phyloP scores from a whole-genome alignment of 23 tunicate genomes.

The Oikopleura dioica region DNA sequence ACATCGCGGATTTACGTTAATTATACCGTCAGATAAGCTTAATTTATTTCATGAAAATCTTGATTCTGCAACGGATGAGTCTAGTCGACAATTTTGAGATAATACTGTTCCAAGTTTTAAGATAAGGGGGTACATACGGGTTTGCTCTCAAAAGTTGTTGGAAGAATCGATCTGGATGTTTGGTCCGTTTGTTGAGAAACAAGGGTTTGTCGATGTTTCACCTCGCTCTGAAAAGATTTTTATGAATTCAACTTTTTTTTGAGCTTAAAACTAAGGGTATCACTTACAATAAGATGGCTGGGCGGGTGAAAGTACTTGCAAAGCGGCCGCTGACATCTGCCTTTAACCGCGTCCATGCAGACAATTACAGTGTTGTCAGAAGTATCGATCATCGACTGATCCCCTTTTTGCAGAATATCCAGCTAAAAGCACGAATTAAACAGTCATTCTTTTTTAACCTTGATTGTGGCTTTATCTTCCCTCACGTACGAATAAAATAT shows the following conservation, averaged over 20 bases:
- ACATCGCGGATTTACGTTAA: too few relatives aligned
- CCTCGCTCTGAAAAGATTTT: not conserved
- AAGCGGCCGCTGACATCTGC: slow-evolving; percentile 60
- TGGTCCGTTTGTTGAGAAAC: slow-evolving; percentile 10
- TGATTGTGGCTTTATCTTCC: too few relatives aligned
- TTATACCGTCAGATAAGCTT: too few relatives aligned
- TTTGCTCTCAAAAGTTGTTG: not conserved
- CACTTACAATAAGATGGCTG: slow-evolving; percentile 57
- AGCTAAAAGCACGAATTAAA: not conserved
- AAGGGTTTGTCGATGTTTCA: not conserved
- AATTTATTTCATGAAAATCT: too few relatives aligned
- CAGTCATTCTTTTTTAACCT: not conserved
- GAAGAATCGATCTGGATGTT: not conserved
- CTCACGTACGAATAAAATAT: too few relatives aligned
- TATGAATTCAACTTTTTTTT: not conserved
- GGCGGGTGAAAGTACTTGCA: slow-evolving; percentile 99
- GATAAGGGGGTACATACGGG: too few relatives aligned
- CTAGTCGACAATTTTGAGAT: too few relatives aligned
- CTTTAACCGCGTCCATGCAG: slow-evolving; percentile 94
- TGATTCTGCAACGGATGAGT: too few relatives aligned
- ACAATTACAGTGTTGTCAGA: slow-evolving; percentile 82
- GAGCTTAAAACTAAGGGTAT: not conserved
- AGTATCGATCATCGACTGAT: slow-evolving; percentile 53
- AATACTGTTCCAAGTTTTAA: too few relatives aligned
- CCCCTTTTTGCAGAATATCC: slow-evolving; percentile 8